Evolutionary conservation across 2,888 invertebrate genomes (phyloP).

Genomic region (Hofmannophila pseudospretella): DNA sequence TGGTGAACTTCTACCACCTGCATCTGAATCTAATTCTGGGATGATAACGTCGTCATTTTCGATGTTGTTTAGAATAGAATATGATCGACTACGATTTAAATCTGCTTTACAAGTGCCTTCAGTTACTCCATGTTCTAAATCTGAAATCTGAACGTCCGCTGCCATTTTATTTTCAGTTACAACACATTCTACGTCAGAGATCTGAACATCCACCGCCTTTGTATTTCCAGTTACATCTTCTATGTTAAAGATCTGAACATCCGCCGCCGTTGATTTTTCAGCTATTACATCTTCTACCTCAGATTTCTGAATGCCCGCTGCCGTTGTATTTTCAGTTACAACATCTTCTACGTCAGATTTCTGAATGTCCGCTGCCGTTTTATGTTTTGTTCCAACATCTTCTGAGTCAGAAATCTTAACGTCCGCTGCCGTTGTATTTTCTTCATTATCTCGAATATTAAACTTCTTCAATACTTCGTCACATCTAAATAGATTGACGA

Average conservation of each 20-base stretch:
- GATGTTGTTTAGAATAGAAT: slow-evolving; percentile 32
- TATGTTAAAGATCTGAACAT: not conserved
- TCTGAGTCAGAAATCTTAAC: slow-evolving; percentile 1
- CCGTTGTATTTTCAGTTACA: not conserved
- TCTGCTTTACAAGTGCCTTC: slow-evolving; percentile 2
- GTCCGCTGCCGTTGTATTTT: not conserved
- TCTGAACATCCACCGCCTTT: too few relatives aligned
- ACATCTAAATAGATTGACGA: slow-evolving; percentile 38
- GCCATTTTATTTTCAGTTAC: not conserved
- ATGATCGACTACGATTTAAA: slow-evolving; percentile 26
- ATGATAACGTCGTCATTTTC: slow-evolving; percentile 12
- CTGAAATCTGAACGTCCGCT: not conserved
- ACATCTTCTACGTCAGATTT: slow-evolving; percentile 1
- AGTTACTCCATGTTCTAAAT: not conserved
- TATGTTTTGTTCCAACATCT: not conserved
- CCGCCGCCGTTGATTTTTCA: too few relatives aligned
- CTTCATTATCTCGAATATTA: not conserved
- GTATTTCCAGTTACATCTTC: not conserved
- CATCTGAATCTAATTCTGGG: slow-evolving; percentile 1
- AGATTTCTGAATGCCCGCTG: not conserved
- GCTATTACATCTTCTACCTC: not conserved
- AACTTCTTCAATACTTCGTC: slow-evolving; percentile 21
- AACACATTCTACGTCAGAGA: slow-evolving; percentile 1
- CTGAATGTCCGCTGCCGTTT: too few relatives aligned
- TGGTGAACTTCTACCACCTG: slow-evolving; percentile 1